phyloP scores from a whole-genome alignment of 2,113 vertebrate genomes.

The Tyto alba region DNA sequence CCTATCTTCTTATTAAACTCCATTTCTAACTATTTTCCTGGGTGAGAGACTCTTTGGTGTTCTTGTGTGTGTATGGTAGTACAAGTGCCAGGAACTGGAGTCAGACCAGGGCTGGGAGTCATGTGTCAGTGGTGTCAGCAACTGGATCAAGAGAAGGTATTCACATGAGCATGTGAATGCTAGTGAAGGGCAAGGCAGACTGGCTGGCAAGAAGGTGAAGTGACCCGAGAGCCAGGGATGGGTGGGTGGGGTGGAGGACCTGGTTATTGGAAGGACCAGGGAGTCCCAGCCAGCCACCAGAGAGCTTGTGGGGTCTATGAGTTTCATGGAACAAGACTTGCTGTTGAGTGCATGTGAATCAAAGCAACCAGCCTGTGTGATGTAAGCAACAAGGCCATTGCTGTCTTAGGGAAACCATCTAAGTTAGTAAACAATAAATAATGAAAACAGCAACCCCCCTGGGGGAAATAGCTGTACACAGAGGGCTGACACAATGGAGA shows the following conservation, averaged over 20 bases:
- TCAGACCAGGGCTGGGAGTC: not conserved
- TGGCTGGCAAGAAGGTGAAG: not conserved
- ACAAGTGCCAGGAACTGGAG: not conserved
- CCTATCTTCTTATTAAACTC: not conserved
- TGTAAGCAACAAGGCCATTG: not conserved
- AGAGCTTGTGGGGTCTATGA: not conserved
- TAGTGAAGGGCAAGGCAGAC: not conserved
- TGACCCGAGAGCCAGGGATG: fast-evolving
- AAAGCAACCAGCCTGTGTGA: not conserved
- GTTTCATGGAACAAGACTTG: not conserved
- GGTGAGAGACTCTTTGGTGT: fast-evolving
- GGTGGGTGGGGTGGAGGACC: not conserved
- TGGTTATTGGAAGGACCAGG: not conserved
- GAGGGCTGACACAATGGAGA: not conserved
- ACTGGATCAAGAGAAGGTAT: not conserved
- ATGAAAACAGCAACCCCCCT: not conserved
- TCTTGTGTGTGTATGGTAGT: not conserved
- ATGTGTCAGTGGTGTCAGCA: not conserved
- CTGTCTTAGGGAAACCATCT: not conserved
- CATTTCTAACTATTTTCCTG: not conserved
- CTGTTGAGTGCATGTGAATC: fast-evolving
- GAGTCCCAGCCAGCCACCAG: not conserved
- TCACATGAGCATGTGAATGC: not conserved
- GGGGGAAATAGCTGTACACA: not conserved
- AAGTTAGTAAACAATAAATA: not conserved